Evolutionary conservation across 2,113 vertebrate species (phyloP).

Genomic region (Grallaria varia): DNA sequence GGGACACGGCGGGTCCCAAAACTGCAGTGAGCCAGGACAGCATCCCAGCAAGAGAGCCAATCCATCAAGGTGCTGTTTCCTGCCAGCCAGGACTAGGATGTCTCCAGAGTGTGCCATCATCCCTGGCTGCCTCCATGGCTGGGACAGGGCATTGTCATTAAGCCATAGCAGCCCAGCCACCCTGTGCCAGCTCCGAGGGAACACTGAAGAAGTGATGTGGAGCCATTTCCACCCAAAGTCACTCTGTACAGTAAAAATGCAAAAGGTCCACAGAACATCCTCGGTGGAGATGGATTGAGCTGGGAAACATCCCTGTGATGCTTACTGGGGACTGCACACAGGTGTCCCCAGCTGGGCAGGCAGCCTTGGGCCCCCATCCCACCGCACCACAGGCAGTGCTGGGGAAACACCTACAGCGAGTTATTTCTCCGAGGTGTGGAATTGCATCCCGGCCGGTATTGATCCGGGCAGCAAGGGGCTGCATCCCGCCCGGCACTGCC

Average conservation of each 20-base stretch:
- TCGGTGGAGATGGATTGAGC: not conserved
- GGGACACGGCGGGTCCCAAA: not conserved
- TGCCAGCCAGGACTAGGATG: not conserved
- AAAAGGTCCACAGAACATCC: fast-evolving
- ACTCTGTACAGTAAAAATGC: not conserved
- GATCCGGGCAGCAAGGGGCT: not conserved
- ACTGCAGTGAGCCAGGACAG: not conserved
- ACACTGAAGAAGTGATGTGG: fast-evolving
- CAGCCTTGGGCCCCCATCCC: not conserved
- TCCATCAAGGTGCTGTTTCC: not conserved
- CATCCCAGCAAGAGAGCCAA: not conserved
- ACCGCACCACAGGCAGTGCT: fast-evolving
- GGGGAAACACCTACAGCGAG: not conserved
- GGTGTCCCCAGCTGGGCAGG: not conserved
- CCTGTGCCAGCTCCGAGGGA: not conserved
- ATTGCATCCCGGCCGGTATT: fast-evolving
- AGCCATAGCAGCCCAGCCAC: not conserved
- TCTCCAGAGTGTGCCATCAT: fast-evolving
- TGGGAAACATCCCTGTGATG: not conserved
- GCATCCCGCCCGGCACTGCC: no score
- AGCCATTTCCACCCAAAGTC: not conserved
- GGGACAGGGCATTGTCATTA: not conserved
- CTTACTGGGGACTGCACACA: fast-evolving
- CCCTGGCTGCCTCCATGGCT: not conserved
- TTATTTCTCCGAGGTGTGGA: not conserved